Evolutionary conservation across 2,113 vertebrate species (phyloP).

Genomic region (Myrmophylax atrothorax): DNA sequence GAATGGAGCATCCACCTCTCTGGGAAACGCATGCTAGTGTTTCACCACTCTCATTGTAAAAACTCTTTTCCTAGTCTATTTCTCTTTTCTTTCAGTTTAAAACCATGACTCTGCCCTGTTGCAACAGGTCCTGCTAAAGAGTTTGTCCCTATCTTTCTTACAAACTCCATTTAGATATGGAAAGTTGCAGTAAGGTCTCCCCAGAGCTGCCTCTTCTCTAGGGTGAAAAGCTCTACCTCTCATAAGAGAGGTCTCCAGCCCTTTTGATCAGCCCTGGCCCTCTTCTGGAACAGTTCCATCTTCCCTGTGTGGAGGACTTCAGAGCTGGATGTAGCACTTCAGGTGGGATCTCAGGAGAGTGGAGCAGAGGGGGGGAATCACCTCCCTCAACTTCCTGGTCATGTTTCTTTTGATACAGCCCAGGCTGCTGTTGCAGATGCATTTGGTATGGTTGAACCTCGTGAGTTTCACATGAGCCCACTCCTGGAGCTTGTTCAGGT

Average conservation of each 20-base stretch:
- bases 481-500: neutral
- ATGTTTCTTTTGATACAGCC: neutral
- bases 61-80: neutral
- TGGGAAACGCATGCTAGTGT: neutral
- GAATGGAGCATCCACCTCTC: neutral
- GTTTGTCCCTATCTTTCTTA: neutral
- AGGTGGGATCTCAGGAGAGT: neutral
- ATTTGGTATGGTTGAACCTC: neutral
- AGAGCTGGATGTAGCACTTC: neutral
- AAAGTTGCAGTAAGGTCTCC: neutral
- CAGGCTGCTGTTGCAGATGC: accelerated
- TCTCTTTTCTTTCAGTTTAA: neutral
- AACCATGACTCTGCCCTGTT: neutral
- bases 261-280: too few relatives aligned
- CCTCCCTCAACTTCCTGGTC: neutral
- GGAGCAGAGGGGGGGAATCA: neutral
- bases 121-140: neutral
- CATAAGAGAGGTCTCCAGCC: neutral
- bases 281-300: neutral
- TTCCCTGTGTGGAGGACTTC: neutral
- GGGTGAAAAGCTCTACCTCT: neutral
- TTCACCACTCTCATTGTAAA: neutral
- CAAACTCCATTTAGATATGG: neutral
- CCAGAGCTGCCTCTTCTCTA: neutral
- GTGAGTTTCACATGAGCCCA: neutral